Percentiles rank a stretch among this genome's conserved stretches.
Conservation (phyloP, 1,140 invertebrate genomes). For the Forficula auricularia region DNA sequence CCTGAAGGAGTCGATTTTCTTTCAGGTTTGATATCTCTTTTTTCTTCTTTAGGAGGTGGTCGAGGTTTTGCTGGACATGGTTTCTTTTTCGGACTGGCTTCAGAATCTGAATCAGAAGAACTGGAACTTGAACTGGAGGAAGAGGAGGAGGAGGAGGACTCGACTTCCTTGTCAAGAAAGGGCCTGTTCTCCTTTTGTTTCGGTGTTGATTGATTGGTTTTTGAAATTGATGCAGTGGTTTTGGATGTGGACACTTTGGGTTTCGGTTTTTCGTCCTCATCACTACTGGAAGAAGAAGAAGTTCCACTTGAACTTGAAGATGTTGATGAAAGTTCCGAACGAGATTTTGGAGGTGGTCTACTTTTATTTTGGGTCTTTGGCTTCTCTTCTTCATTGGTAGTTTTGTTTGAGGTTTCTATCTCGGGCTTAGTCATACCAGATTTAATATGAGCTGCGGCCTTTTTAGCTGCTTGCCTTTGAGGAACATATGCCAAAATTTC, state of each 20-base stretch:
- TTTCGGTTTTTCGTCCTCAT: conserved; percentile 23
- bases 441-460: conserved; percentile 75
- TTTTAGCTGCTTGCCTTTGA: conserved; percentile 75
- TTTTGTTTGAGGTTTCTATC: conserved; percentile 6
- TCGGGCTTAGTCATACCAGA: conserved; percentile 49
- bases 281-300: conserved; percentile 22
- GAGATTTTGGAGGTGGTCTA: conserved; percentile 7
- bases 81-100: conserved; percentile 27
- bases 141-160: conserved; percentile 21
- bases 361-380: background rate
- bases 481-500: conserved; percentile 71
- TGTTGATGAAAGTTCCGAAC: conserved; percentile 20
- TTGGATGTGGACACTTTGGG: no score
- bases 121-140: conserved; percentile 18
- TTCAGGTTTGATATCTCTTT: background rate
- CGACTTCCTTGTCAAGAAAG: conserved; percentile 38
- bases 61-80: conserved; percentile 16
- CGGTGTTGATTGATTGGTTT: no score
- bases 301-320: conserved; percentile 27
- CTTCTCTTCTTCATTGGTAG: conserved; percentile 10
- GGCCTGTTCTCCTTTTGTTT: conserved; percentile 27
- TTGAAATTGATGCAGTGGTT: no score
- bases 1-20: conserved; percentile 20
- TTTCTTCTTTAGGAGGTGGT: conserved; percentile 19
- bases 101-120: conserved; percentile 16